Evolutionary conservation across 2,888 invertebrate genomes (phyloP), one percentile per base, ranked within the genome.

Genomic region (Coelopa pilipes): DNA sequence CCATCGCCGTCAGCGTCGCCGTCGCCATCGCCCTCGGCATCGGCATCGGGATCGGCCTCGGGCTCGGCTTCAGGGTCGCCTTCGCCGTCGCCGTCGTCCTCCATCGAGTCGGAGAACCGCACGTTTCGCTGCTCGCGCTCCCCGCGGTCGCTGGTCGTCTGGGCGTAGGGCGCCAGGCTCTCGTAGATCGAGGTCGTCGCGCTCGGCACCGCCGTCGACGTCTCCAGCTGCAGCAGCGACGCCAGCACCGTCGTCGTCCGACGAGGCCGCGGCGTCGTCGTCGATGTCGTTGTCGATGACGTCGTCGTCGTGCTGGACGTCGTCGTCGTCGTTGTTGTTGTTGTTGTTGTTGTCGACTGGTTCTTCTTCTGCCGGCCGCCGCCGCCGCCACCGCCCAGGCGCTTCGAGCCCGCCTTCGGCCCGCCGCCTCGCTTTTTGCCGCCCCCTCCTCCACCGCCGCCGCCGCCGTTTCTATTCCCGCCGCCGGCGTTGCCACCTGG

Each of bases 81-180:
- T 4, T 24, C 74, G 53, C 63, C 67, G 12, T 78, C 68, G 9
- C 24, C 74, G 53, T 68, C 67, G 12, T 78, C 74, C 77, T 78
- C 76, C 80, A 80, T 79, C 50, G 80, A 78, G 78, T 79, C 78
- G 76, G 77, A 78, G 77, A 79, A 79, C 76, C 79, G 82, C 69
- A 81, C 85, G 72, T 85, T 83, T 62, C 84, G 81, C 66, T 81
- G 80, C 69, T 81, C 81, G 53, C 81, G 82, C 72, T 85, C 84
- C 10, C 81, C 85, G 7, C 85, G 85, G 78, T 84, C 84, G 74
- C 85, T 85, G n/a, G 84, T 84, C 55, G 79, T 67, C 78, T 80
- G 84, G 0, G 81, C 76, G 59, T 76, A 75, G 4, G 77, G 73
- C 73, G 79, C 78, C 13, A 78, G 72, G 55, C 71, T 75, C 7